phyloP scores from a whole-genome alignment of 2,888 invertebrate species.

The Dryocosmus kuriphilus region DNA sequence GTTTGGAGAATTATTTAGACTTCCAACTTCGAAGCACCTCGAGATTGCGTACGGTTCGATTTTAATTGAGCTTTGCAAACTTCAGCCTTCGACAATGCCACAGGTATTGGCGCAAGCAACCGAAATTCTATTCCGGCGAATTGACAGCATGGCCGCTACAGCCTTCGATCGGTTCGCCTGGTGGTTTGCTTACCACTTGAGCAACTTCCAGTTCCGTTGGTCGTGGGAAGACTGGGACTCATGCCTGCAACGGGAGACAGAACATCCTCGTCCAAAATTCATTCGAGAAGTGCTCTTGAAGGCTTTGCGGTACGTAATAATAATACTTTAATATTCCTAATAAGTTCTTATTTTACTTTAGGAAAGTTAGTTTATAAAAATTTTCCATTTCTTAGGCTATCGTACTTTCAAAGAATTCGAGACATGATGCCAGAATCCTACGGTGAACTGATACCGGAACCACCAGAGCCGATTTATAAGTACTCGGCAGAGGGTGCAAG shows the following conservation, averaged over 20 bases:
- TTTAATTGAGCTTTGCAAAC: conserved; percentile 96
- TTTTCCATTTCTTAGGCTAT: conserved; percentile 82
- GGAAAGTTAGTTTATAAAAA: not conserved
- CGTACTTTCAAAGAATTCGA: conserved; percentile 95
- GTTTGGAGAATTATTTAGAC: conserved; percentile 94
- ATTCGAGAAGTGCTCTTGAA: conserved; percentile 94
- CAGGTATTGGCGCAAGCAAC: conserved; percentile 98
- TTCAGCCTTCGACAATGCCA: conserved; percentile 98
- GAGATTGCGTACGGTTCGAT: conserved; percentile 97
- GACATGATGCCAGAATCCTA: conserved; percentile 96
- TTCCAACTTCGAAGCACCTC: conserved; percentile 92
- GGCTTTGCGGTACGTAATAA: conserved; percentile 86
- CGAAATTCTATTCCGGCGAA: conserved; percentile 96
- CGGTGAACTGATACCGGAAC: conserved; percentile 89
- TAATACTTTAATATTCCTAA: not conserved
- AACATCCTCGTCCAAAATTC: conserved; percentile 96
- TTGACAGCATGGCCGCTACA: conserved; percentile 97
- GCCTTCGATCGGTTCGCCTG: conserved; percentile 97
- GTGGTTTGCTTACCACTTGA: conserved; percentile 99
- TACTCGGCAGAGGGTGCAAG: conserved; percentile 94
- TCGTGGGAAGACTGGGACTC: conserved; percentile 98
- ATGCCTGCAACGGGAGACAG: conserved; percentile 89
- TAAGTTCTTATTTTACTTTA: not conserved
- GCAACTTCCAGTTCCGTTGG: conserved; percentile 99
- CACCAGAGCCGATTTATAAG: conserved; percentile 93